Conservation (phyloP, 2,888 invertebrate species). For the Pimpla rufipes region DNA sequence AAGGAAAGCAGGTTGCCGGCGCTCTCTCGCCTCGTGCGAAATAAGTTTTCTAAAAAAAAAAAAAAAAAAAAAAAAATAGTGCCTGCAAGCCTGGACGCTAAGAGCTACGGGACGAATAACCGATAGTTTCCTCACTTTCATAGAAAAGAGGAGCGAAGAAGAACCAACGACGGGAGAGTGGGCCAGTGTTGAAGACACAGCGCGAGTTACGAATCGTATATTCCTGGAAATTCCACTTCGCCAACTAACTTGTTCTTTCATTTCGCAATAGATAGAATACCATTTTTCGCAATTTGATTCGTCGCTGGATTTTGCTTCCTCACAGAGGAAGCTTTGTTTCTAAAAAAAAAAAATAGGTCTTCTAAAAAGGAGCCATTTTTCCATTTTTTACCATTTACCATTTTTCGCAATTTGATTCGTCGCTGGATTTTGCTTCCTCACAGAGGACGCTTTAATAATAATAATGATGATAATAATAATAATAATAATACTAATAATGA, state of each 20-base stretch:
- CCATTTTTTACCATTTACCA: too few relatives aligned
- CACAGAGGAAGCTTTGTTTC: too few relatives aligned
- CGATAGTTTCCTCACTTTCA: constrained; percentile 5
- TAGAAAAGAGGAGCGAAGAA: background rate
- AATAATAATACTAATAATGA: too few relatives aligned
- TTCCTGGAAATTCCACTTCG: background rate
- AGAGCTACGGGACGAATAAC: constrained; percentile 7
- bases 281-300: background rate
- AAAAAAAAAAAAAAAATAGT: constrained; percentile 39
- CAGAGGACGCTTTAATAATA: too few relatives aligned
- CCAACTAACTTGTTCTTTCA: background rate
- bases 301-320: background rate
- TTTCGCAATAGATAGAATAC: background rate
- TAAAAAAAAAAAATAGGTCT: too few relatives aligned
- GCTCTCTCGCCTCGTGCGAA: constrained; percentile 21
- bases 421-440: too few relatives aligned
- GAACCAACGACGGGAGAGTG: background rate
- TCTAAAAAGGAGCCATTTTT: too few relatives aligned
- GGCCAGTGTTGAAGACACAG: background rate
- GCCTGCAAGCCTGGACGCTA: background rate
- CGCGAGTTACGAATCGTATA: background rate
- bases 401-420: too few relatives aligned
- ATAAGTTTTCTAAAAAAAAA: constrained; percentile 41
- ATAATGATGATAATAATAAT: too few relatives aligned
- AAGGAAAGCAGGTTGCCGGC: constrained; percentile 45